Base-by-base conservation (phyloP, 2,113 vertebrate genomes). In the Microcebus tavaratra region DNA sequence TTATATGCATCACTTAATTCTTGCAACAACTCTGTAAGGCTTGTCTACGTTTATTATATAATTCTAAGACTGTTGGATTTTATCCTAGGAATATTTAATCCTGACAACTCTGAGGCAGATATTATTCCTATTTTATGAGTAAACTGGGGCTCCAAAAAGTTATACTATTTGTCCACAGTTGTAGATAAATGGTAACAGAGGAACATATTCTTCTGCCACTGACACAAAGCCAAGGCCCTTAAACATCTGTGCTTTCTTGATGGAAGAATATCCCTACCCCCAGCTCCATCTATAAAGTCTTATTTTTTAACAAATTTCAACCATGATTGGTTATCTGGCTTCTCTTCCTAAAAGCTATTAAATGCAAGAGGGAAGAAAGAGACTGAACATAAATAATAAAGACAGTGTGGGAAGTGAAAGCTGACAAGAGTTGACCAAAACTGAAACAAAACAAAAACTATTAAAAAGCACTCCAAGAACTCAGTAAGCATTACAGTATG, bases 311-410 rank as follows among this genome's bases (percentile, higher is more conserved):
- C 79, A 78, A 0, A 89, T 48, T 21, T 90, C 23, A 65, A 2
- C 63, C 53, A 21, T 61, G 18, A 50, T 88, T 70, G 0, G 4
- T 53, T 53, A 48, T 21, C 88, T 90, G 59, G 34, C 61, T 87
- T 94, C 75, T 86, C 59, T 72, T 93, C 59, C 93, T 90, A 70
- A 85, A 83, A 23, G 34, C 65, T 70, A 17, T 90, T 84, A 97
- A 95, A 72, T 95, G 29, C 42, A 84, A 75, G 25, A 94, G 13
- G 31, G 4, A 13, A 86, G 10, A 23, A 27, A 76, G 23, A 90
- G 17, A 68, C 36, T 76, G 12, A 59, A 65, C 50, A 72, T 67
- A 85, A 78, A 75, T 61, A 90, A 36, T 90, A 86, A 93, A n/a
- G 72, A 67, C 3, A 20, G 6, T 57, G 6, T 86, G n/a, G 59